Base-by-base conservation (phyloP, 2,888 invertebrate genomes). In the Ceraclea dissimilis region DNA sequence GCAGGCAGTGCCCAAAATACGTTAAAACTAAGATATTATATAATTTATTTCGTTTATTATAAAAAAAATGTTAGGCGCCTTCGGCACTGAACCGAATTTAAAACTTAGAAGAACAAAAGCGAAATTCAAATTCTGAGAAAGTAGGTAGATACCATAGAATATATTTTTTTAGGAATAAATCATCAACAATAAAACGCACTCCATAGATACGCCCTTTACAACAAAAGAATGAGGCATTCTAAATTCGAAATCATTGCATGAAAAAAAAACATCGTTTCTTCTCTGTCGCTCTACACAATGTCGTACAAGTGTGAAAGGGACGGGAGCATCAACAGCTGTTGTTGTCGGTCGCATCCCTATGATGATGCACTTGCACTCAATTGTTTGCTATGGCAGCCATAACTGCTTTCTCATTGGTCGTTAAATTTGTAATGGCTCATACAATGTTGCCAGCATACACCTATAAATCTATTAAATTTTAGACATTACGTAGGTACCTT, bases 401-500 rank as follows among this genome's bases (percentile, higher is more conserved):
- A 79, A 80, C 79, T 73, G 71, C 70, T 67, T 69, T 71, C 74
- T 75, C 73, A 80, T 79, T 80, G 80, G 79, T 72, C 71, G 52
- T 58, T 22, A 51, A 39, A 39, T 39, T 39, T 39, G 39, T 39
- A 39, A 39, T 39, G 39, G 39, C 39, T 13, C 4, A 39, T 39
- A 13, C 39, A 39, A 16, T 39, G 20, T 16, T 16, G 50, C 43
- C 20, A 26, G n/a, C n/a, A n/a, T n/a, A n/a, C n/a, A n/a, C n/a
- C n/a, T n/a, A n/a, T n/a, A n/a, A n/a, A n/a, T n/a, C n/a, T n/a
- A n/a, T n/a, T n/a, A n/a, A n/a, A n/a, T n/a, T n/a, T n/a, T n/a
- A n/a, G n/a, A n/a, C n/a, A n/a, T n/a, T n/a, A n/a, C n/a, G n/a
- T n/a, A n/a, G n/a, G n/a, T n/a, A n/a, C n/a, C n/a, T n/a, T n/a